phyloP scores from a whole-genome alignment of 2,797 vertebrate species.

The Falco columbarius region DNA sequence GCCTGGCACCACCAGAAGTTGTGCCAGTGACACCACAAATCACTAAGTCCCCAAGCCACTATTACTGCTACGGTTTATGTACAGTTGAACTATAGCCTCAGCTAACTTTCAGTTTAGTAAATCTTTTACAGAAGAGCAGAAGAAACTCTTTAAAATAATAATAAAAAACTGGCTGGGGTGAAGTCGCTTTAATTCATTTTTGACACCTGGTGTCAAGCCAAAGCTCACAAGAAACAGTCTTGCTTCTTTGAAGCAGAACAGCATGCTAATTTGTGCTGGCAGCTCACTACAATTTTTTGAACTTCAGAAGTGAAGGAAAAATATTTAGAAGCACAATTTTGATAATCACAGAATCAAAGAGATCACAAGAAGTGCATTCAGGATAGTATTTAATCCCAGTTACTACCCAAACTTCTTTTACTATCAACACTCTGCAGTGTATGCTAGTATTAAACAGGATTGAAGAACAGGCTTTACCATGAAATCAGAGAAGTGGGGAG shows the following conservation, averaged over 20 bases:
- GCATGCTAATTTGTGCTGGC: neutral
- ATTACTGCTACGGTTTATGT: neutral
- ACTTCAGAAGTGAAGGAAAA: neutral
- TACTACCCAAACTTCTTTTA: neutral
- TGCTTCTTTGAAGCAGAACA: slow-evolving; percentile 26
- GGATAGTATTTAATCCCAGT: neutral
- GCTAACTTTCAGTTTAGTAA: neutral
- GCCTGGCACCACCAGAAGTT: neutral
- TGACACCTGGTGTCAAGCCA: slow-evolving; percentile 6
- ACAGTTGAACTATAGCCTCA: neutral
- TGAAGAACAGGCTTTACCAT: slow-evolving; percentile 44
- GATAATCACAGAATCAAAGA: neutral
- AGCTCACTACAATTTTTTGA: neutral
- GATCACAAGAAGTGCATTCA: neutral
- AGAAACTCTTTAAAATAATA: neutral
- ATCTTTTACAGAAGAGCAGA: neutral
- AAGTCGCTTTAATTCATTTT: slow-evolving; percentile 2
- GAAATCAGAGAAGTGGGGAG: slow-evolving; percentile 12
- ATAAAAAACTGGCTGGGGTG: neutral
- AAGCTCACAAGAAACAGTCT: neutral
- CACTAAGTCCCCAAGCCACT: neutral
- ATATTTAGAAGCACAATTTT: neutral
- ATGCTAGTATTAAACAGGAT: neutral
- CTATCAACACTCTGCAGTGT: neutral
- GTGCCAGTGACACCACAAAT: neutral